These are phyloP conservation scores for Pygoscelis antarcticus DNA, from an alignment of 2,113 vertebrate genomes.

Conservation along the genomic window DNA sequence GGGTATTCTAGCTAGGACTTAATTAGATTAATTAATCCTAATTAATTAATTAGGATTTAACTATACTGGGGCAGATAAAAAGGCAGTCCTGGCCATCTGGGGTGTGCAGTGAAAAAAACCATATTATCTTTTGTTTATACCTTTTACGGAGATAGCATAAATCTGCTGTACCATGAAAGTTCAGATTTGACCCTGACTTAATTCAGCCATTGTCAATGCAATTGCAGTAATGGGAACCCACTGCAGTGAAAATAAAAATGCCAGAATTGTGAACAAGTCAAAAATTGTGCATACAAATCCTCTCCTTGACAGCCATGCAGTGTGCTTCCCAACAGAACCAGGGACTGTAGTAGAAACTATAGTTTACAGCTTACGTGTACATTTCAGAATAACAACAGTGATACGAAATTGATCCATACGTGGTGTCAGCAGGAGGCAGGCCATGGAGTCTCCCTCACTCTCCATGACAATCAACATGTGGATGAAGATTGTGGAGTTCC, in stretches of 20 bases:
- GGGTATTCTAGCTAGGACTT: background rate
- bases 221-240: background rate
- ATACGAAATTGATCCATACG: background rate
- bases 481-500: background rate
- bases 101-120: background rate
- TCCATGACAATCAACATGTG: background rate
- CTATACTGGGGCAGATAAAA: background rate
- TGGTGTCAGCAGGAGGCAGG: background rate
- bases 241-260: background rate
- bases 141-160: background rate
- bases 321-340: background rate
- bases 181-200: background rate
- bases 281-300: background rate
- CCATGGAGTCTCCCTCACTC: background rate
- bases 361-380: background rate
- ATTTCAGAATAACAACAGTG: background rate
- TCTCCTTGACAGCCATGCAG: background rate
- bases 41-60: conserved; percentile 7
- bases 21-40: background rate
- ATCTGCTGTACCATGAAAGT: background rate
- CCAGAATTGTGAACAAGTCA: background rate
- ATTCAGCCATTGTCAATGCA: background rate
- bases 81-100: background rate
- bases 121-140: background rate
- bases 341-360: background rate